These are phyloP conservation scores for Pristis pectinata DNA, from an alignment of 2,797 vertebrate species.

Conservation along the genomic window DNA sequence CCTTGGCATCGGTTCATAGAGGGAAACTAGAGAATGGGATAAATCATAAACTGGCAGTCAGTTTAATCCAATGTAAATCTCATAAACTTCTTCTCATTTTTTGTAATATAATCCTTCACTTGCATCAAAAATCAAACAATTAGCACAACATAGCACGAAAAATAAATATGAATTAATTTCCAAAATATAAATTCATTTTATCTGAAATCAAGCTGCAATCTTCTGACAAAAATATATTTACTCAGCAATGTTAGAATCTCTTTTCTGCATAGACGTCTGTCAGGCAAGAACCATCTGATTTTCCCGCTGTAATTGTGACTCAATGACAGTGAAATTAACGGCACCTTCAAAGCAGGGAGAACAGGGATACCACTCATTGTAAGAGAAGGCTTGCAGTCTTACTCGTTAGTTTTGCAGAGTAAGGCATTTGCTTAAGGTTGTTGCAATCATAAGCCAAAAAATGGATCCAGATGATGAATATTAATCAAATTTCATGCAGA, in stretches of 20 bases:
- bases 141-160: not conserved
- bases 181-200: not conserved
- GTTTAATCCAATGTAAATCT: not conserved
- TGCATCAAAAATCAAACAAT: not conserved
- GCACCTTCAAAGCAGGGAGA: not conserved
- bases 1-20: conserved; percentile 25
- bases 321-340: not conserved
- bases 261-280: not conserved
- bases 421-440: not conserved
- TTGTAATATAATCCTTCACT: not conserved
- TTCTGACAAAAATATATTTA: not conserved
- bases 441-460: not conserved
- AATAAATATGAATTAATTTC: not conserved
- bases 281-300: not conserved
- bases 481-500: not conserved
- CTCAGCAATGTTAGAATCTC: not conserved
- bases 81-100: not conserved
- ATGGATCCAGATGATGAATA: not conserved
- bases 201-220: not conserved
- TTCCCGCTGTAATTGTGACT: not conserved
- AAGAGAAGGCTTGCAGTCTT: not conserved
- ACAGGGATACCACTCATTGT: not conserved
- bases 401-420: not conserved
- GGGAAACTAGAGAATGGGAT: not conserved
- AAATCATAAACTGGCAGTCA: conserved; percentile 26